Percentiles rank a stretch among this genome's conserved stretches.
phyloP scores from a whole-genome alignment of 2,113 vertebrate genomes.

The Cyprinus carpio region DNA sequence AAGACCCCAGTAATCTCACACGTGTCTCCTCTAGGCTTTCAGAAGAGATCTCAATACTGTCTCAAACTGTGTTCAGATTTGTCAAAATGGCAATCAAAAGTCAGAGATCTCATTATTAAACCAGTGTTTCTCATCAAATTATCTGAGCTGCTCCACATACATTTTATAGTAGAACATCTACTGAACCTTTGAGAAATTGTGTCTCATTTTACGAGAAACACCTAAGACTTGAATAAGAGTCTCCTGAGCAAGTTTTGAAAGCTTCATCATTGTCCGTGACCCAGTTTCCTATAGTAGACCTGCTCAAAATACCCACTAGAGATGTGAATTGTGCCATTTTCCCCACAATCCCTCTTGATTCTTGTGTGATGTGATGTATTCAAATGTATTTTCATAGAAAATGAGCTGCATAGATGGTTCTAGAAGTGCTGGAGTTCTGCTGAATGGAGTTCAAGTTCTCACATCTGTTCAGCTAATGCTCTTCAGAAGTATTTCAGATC shows the following conservation, averaged over 20 bases:
- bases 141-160: neutral
- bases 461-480: neutral
- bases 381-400: neutral
- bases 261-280: neutral
- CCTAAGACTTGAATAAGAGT: neutral
- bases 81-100: neutral
- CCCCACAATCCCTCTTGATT: constrained; percentile 1
- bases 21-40: no score
- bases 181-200: neutral
- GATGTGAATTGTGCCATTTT: constrained; percentile 4
- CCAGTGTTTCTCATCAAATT: neutral
- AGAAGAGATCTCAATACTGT: neutral
- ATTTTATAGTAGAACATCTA: neutral
- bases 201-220: neutral
- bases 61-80: neutral
- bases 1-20: neutral
- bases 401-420: neutral
- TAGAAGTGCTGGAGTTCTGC: neutral
- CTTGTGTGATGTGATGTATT: neutral
- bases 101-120: neutral
- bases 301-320: neutral
- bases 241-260: neutral
- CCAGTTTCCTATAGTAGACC: neutral
- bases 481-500: neutral
- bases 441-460: neutral